Base-by-base conservation (phyloP, 2,113 vertebrate species). In the Macaca mulatta region DNA sequence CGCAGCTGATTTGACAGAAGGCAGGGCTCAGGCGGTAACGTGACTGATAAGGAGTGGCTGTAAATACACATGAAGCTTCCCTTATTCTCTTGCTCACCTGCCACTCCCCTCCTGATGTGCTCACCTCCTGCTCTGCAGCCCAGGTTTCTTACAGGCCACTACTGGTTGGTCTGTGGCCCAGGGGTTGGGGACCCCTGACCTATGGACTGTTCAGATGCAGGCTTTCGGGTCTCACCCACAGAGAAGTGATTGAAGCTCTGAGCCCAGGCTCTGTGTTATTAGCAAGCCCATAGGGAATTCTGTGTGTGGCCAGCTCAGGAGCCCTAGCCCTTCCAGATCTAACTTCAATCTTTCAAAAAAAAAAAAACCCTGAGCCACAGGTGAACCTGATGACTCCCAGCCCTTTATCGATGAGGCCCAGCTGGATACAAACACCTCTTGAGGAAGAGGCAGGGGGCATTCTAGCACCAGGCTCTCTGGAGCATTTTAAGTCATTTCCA, bases 1-100 rank as follows among this genome's bases (percentile, higher is more conserved):
- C 2, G 5, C 61, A 64, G 61, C 27, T 30, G 61, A 64, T 64
- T 27, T 64, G 61, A 32, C 61, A 64, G 27, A 64, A 32, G 27
- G 27, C 12, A 2, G 61, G 61, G 27, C 27, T 64, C 61, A 64
- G 27, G 61, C 12, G 0, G 61, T 64, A 64, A 61, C 0, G 1
- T 32, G 11, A 30, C 27, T 32, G 12, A 64, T 14, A 30, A 64
- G 61, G 61, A 64, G 61, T 32, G 12, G 5, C 61, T 64, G 27
- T 64, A 30, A 64, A 64, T 64, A 64, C 61, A 32, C 27, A 32
- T 1, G 61, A 64, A 30, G 5, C 61, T 30, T 30, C 11, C 25
- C 61, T 30, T 27, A 30, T 64, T 64, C 61, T 64, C 61, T 6
- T 13, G 61, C 61, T 30, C 27, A 64, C 61, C 61, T 11, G 12